Evolutionary conservation across 1,140 invertebrate species (phyloP).

Genomic region (Spodoptera frugiperda): DNA sequence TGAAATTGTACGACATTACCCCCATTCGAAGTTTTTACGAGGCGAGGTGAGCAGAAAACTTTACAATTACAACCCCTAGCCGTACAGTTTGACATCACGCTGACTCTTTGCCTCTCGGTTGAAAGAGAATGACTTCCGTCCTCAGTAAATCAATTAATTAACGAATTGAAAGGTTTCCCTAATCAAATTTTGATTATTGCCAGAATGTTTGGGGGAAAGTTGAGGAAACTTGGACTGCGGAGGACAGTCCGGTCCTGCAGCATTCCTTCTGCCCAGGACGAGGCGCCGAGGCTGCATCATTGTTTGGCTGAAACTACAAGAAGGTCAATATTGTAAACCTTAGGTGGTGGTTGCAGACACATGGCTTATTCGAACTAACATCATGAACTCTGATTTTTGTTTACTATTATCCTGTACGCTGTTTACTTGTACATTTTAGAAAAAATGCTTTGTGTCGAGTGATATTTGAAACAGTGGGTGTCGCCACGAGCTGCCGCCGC

Average conservation of each 20-base stretch:
- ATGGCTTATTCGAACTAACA: too few species aligned
- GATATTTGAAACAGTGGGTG: too few species aligned
- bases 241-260: neutral
- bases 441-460: too few species aligned
- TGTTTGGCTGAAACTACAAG: too few species aligned
- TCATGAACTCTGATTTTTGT: too few species aligned
- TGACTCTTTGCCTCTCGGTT: neutral
- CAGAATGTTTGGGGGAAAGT: neutral
- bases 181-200: conserved; percentile 21
- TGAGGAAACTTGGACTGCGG: neutral
- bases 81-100: neutral
- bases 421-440: too few species aligned
- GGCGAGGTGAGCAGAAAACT: neutral
- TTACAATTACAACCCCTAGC: neutral
- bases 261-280: neutral
- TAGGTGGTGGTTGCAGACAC: too few species aligned
- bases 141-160: conserved; percentile 16
- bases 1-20: conserved; percentile 10
- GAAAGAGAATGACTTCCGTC: conserved; percentile 8
- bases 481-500: too few species aligned
- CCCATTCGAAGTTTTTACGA: conserved; percentile 5
- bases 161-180: conserved; percentile 9
- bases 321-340: too few species aligned
- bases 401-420: too few species aligned
- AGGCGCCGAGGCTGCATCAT: too few species aligned